phyloP scores from a whole-genome alignment of 37 sponge, comb jelly and placozoan species.

The Petrosia ficiformis region DNA sequence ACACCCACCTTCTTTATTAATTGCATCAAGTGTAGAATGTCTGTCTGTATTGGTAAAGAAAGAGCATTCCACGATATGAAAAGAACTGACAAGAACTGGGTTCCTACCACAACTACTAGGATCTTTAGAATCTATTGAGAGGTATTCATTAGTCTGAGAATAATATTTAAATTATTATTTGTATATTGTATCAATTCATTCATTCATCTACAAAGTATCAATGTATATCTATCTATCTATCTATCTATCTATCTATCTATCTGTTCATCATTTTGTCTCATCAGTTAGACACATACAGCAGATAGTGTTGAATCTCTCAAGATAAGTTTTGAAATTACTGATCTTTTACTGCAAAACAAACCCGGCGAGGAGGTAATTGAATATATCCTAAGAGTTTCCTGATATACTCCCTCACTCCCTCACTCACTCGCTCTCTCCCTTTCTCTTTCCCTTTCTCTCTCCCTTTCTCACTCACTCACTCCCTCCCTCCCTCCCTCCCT shows the following conservation, averaged over 20 bases:
- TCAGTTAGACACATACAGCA: neutral
- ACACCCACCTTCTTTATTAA: slow-evolving; percentile 34
- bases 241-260: neutral
- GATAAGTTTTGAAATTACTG: slow-evolving; percentile 35
- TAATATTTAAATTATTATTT: neutral
- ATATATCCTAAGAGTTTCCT: neutral
- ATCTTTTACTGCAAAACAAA: slow-evolving; percentile 31
- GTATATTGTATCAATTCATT: too few species aligned
- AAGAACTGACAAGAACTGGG: slow-evolving; percentile 40
- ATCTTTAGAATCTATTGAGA: slow-evolving; percentile 7
- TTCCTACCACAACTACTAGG: slow-evolving; percentile 55
- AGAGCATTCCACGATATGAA: slow-evolving; percentile 34
- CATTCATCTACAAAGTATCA: too few species aligned
- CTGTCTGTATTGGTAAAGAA: slow-evolving; percentile 43
- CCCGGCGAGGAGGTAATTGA: slow-evolving; percentile 17
- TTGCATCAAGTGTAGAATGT: slow-evolving; percentile 65
- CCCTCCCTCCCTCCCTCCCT: too few species aligned
- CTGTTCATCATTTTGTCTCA: neutral
- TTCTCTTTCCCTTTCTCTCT: too few species aligned
- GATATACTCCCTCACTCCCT: too few species aligned
- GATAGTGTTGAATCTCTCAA: slow-evolving; percentile 38
- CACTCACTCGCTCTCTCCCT: too few species aligned
- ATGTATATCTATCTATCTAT: neutral
- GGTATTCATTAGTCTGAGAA: neutral
- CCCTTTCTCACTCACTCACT: too few species aligned